Base-by-base conservation (phyloP, 2,888 invertebrate genomes). In the Lochmaea capreae region DNA sequence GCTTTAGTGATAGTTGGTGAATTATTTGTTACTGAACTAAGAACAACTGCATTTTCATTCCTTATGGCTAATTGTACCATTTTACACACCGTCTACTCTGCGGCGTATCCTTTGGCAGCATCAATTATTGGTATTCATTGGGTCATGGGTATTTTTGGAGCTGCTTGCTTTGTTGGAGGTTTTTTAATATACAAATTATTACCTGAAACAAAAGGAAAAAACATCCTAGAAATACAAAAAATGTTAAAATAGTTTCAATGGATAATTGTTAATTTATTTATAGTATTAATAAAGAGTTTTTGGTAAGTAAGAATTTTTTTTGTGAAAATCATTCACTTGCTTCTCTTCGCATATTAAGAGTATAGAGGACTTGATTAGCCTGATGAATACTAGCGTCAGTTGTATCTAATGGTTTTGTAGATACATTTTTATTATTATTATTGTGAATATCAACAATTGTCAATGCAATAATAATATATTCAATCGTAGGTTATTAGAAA, bases 121-220 rank as follows among this genome's bases (percentile, higher is more conserved):
- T 43, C 65, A 46, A 26, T 46, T 5, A 22, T 74, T 22, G 74
- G 70, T 14, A 14, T 63, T 2, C 66, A 74, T 10, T 74, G 61
- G 49, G 67, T 63, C 59, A 58, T 75, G 57, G 70, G 72, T 71
- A 59, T 63, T 16, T 75, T 72, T 33, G 42, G 70, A 42, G n/a
- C 46, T 5, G 58, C 54, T 54, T 67, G 72, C 26, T 70, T 73
- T n/a, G 10, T 42, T 6, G 70, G 72, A 11, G 43, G 54, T 4
- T 8, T 67, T 14, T 65, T 75, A 12, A 59, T 75, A n/a, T 75
- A 71, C 66, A 67, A 67, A 26, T 43, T 43, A 4, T 26, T 75
- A 18, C 75, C 75, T 26, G 73, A 75, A 71, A 75, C 72, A 8
- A 70, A 65, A 62, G 75, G 75, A 63, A 73, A 73, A 59, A 71